These are phyloP conservation scores for Nematopogon swammerdamellus DNA, from an alignment of 2,888 invertebrate genomes.

Conservation along the genomic window DNA sequence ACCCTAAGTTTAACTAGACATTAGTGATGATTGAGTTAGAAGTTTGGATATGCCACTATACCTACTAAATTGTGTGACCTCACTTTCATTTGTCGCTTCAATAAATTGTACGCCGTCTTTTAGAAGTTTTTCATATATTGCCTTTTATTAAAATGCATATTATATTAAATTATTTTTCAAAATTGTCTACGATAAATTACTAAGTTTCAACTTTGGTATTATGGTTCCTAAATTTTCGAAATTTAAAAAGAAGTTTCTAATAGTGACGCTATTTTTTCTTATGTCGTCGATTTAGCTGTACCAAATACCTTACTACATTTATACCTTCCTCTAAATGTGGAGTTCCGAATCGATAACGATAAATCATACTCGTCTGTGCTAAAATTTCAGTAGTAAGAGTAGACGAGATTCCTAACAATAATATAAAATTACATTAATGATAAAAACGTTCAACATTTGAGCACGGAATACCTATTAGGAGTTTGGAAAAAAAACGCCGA, in stretches of 20 bases:
- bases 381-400: too few relatives aligned
- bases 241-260: constrained; percentile 57
- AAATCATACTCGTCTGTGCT: constrained; percentile 25
- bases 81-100: too few relatives aligned
- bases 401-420: neutral
- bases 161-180: constrained; percentile 25
- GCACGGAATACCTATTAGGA: constrained; percentile 53
- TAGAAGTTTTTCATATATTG: too few relatives aligned
- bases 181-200: constrained; percentile 24
- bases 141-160: too few relatives aligned
- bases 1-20: too few relatives aligned
- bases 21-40: too few relatives aligned
- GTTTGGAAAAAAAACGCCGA: constrained; percentile 46
- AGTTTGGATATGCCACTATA: too few relatives aligned
- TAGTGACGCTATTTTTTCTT: too few relatives aligned
- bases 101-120: too few relatives aligned
- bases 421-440: constrained; percentile 15
- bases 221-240: constrained; percentile 59
- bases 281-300: constrained; percentile 45
- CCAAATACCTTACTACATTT: constrained; percentile 47
- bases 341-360: constrained; percentile 24
- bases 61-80: too few relatives aligned
- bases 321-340: constrained; percentile 17
- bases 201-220: constrained; percentile 55
- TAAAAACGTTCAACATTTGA: constrained; percentile 34